These are phyloP conservation scores for Pheucticus melanocephalus DNA, from an alignment of 2,113 vertebrate species.

Conservation along the genomic window DNA sequence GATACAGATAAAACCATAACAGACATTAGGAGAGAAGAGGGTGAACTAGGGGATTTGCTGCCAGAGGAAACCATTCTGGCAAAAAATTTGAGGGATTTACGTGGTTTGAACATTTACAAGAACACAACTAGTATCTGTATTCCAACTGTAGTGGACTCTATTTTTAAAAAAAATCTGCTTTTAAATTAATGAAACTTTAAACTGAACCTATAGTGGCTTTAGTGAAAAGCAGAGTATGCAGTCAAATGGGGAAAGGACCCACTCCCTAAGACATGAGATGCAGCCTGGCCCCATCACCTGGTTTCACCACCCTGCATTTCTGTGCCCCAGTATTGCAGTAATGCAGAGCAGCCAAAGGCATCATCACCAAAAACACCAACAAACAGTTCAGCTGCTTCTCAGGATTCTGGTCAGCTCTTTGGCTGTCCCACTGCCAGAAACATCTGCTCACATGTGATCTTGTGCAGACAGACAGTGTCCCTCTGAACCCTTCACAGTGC, in stretches of 20 bases:
- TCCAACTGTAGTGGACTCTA: not conserved
- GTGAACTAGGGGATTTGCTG: not conserved
- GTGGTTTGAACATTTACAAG: not conserved
- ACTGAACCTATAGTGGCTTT: not conserved
- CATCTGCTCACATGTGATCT: accelerated
- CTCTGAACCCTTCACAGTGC: not conserved
- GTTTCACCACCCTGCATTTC: not conserved
- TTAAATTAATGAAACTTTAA: not conserved
- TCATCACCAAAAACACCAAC: not conserved
- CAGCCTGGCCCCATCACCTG: not conserved
- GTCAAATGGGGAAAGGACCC: not conserved
- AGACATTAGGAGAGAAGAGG: not conserved
- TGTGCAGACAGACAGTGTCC: not conserved
- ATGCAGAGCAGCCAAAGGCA: not conserved
- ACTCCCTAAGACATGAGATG: accelerated
- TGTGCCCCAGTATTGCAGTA: not conserved
- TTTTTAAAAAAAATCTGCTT: not conserved
- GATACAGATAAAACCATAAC: not conserved
- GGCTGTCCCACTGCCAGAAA: not conserved
- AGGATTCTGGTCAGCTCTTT: not conserved
- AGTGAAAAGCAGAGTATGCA: not conserved
- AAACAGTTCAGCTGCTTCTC: not conserved
- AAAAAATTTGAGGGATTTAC: not conserved
- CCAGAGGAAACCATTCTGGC: not conserved
- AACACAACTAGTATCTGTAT: not conserved